Evolutionary conservation across 1,140 invertebrate species (phyloP), one percentile per base, ranked within the genome.

Genomic region (Palaemon carinicauda): DNA sequence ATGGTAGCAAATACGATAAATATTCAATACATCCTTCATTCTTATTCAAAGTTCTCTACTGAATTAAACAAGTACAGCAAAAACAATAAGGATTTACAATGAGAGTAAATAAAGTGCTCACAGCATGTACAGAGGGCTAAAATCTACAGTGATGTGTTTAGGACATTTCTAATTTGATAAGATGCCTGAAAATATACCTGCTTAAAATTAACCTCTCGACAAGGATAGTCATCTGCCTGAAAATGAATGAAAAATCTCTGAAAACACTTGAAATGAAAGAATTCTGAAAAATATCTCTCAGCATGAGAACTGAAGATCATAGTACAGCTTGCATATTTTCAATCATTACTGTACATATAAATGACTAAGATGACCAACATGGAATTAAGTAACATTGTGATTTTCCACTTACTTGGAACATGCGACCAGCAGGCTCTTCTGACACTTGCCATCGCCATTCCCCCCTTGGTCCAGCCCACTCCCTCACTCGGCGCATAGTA

Each of bases 391-490:
- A 19, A 77, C 14, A 41, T 51, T 31, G 5, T 0, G 31, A 82
- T 7, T 19, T 24, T 7, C 33, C 21, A n/a, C 89, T 88, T 89
- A 91, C 91, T 87, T 90, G 87, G 65, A 88, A 89, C 90, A 91
- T 91, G 73, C 88, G 73, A 0, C 91, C 91, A 50, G 90, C 89
- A 50, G 90, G 90, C 31, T 91, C 89, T 27, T 83, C 81, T 9
- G 91, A 91, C 69, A 90, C 69, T 17, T 86, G 77, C 78, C 91
- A 92, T 77, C 92, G 91, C 95, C 95, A 96, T 82, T 93, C 91
- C 52, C 94, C 93, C 84, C 92, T 92, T 89, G 94, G 94, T 21
- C 93, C 93, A 60, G 91, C 92, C 94, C 95, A 95, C 90, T 95
- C 94, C 33, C 92, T 91, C 1, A 95, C 93, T 85, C 94, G 92